Base-by-base conservation (phyloP, 2,797 vertebrate species). In the Enteromius trimaculatus region DNA sequence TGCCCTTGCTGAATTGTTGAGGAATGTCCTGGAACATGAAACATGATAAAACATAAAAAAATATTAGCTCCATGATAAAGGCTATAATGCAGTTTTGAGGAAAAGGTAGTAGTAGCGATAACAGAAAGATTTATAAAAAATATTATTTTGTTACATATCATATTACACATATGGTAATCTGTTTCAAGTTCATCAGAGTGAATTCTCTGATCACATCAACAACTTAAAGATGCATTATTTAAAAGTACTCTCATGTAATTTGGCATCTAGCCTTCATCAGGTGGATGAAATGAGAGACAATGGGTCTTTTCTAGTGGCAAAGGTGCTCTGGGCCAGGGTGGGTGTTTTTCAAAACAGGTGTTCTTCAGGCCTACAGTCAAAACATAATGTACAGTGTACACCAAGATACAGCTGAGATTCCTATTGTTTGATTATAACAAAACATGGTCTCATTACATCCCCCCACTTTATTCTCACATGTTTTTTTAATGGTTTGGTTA, bases 151-250 rank as follows among this genome's bases (percentile, higher is more conserved):
- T 70, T 70, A 70, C 26, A 70, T 26, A 70, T 70, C 68, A 39
- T 34, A 68, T 42, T 68, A 68, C 34, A 68, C 19, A 29, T 29
- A 68, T 60, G 34, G 21, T 51, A 37, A 37, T 77, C 47, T 53
- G 74, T 62, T 71, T 71, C 69, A 71, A 71, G 69, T 72, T 72
- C 71, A 74, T 74, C 70, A 19, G 44, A 72, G 44, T 4, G 1
- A 51, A 51, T 72, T 72, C 70, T 72, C 44, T 72, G 70, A 72
- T 72, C 70, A 51, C 70, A 49, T 49, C 42, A 72, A 72, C 69
- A 69, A 72, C 26, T 51, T 72, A 51, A 74, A 74, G 47, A 74
- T 34, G 11, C 4, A 72, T 72, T 51, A 72, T 72, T 51, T 58
- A 47, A 70, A 70, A 70, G 68, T 44, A 71, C 68, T 71, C 68